These are phyloP conservation scores for Siniperca obscura DNA, from an alignment of 2,797 vertebrate genomes.

Conservation along the genomic window DNA sequence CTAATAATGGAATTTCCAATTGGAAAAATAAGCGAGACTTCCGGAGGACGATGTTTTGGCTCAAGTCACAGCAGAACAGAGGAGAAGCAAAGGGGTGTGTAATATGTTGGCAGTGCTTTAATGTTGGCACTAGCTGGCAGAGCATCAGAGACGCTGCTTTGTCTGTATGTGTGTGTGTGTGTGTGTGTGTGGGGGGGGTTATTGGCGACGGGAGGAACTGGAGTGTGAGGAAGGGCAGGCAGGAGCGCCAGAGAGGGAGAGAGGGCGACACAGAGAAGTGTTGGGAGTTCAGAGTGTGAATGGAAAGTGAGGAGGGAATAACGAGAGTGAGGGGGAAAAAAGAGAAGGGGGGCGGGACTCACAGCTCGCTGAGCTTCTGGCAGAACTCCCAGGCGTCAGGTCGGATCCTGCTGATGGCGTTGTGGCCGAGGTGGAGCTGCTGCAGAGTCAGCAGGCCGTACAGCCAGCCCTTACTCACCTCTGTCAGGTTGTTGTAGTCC, in stretches of 20 bases:
- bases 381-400: conserved; percentile 98
- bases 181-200: neutral
- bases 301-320: conserved; percentile 64
- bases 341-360: conserved; percentile 75
- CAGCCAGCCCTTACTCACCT: conserved; percentile 97
- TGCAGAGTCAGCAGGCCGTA: conserved; percentile 95
- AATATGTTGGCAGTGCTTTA: conserved; percentile 80
- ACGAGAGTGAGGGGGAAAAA: conserved; percentile 7
- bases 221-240: conserved; percentile 71
- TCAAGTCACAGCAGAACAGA: conserved; percentile 47
- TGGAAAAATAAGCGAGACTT: conserved; percentile 30
- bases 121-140: conserved; percentile 69
- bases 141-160: conserved; percentile 61
- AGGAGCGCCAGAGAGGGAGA: conserved; percentile 55
- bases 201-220: conserved; percentile 44
- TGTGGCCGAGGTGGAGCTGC: conserved; percentile 95
- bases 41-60: conserved; percentile 34
- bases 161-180: conserved; percentile 54
- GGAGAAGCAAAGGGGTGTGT: conserved; percentile 74
- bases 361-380: conserved; percentile 97
- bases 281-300: conserved; percentile 73
- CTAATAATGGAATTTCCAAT: conserved; percentile 31
- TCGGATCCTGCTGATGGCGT: conserved; percentile 93
- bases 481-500: conserved; percentile 97
- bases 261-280: conserved; percentile 67